Evolutionary conservation across 2,888 invertebrate genomes (phyloP).

Genomic region (Corbicula japonica): DNA sequence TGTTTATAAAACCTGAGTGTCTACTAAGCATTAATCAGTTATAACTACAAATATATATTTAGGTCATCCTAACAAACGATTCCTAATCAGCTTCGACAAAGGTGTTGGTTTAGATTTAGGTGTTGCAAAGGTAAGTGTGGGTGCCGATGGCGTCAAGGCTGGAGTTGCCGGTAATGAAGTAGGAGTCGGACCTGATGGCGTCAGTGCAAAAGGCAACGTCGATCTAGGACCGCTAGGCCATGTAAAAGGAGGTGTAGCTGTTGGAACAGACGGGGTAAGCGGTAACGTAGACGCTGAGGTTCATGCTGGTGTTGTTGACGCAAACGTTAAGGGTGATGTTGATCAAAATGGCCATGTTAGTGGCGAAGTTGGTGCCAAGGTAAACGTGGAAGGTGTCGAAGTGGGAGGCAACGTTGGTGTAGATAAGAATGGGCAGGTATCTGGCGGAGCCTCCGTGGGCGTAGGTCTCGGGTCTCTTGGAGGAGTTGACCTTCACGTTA

Average conservation of each 20-base stretch:
- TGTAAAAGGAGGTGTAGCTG: slow-evolving; percentile 35
- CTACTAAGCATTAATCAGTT: no score
- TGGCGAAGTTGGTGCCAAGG: slow-evolving; percentile 56
- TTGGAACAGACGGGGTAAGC: slow-evolving; percentile 40
- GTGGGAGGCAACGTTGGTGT: slow-evolving; percentile 62
- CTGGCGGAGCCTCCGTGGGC: slow-evolving; percentile 58
- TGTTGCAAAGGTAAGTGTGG: slow-evolving; percentile 14
- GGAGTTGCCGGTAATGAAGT: slow-evolving; percentile 38
- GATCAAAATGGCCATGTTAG: slow-evolving; percentile 53
- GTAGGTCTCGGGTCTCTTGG: slow-evolving; percentile 54
- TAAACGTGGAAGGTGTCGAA: slow-evolving; percentile 59
- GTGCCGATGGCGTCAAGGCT: slow-evolving; percentile 25
- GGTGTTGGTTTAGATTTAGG: slow-evolving; percentile 16
- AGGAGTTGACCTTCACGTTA: slow-evolving; percentile 46
- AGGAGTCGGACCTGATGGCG: slow-evolving; percentile 45
- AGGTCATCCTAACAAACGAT: slow-evolving; percentile 15
- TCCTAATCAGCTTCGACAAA: slow-evolving; percentile 3
- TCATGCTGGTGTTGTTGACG: slow-evolving; percentile 52
- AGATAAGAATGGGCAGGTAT: slow-evolving; percentile 51
- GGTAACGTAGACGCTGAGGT: slow-evolving; percentile 48
- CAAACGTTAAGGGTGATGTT: slow-evolving; percentile 48
- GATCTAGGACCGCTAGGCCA: slow-evolving; percentile 44
- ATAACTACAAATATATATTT: background rate
- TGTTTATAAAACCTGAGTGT: no score
- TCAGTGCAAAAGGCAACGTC: slow-evolving; percentile 32